phyloP scores from a whole-genome alignment of 2,888 invertebrate genomes.

The Dyspetes luteomarginatus region DNA sequence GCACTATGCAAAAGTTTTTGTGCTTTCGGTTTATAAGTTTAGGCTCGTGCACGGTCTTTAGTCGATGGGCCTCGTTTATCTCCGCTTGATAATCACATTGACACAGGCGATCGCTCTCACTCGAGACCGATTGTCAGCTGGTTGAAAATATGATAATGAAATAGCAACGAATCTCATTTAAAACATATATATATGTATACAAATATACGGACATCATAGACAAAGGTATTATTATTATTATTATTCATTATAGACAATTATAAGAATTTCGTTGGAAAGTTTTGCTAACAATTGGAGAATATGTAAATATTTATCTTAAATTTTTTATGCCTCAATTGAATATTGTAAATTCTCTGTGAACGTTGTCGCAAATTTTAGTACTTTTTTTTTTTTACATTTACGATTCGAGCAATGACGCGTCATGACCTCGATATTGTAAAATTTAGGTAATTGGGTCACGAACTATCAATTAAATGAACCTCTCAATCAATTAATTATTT shows the following conservation, averaged over 20 bases:
- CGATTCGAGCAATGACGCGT: neutral
- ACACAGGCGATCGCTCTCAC: too few relatives aligned
- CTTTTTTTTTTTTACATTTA: neutral
- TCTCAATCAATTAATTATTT: too few relatives aligned
- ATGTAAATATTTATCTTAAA: neutral
- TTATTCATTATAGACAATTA: neutral
- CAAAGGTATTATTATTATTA: too few relatives aligned
- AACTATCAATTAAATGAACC: neutral
- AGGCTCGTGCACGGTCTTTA: too few relatives aligned
- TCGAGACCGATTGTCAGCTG: too few relatives aligned
- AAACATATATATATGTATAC: neutral
- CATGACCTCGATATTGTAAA: neutral
- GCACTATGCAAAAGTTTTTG: too few relatives aligned
- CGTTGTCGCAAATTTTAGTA: neutral
- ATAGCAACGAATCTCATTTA: too few relatives aligned
- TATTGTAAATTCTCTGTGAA: neutral
- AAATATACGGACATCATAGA: neutral
- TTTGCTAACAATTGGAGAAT: neutral
- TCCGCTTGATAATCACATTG: too few relatives aligned
- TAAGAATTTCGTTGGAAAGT: neutral
- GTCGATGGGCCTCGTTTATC: too few relatives aligned
- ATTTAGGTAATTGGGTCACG: neutral
- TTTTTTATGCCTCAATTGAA: too few relatives aligned
- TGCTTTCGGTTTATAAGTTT: too few relatives aligned
- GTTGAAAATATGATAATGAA: too few relatives aligned